A percentile compares a stretch with the other conserved stretches of the same genome.
Evolutionary conservation across 2,113 vertebrate genomes (phyloP).

Genomic region (Ursus arctos): DNA sequence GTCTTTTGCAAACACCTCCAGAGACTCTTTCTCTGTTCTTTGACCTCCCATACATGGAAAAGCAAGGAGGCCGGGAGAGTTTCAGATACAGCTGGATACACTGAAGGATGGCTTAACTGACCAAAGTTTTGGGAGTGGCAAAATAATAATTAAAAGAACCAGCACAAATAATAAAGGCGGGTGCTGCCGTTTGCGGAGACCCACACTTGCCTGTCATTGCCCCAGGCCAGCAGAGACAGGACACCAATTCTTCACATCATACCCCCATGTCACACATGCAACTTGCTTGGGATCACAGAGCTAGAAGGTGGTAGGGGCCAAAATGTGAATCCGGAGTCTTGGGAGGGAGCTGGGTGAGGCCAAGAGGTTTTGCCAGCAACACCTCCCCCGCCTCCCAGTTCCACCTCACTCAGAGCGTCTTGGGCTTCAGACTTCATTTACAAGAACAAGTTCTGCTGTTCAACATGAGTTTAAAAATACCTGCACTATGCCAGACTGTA

Average conservation of each 20-base stretch:
- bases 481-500: not conserved
- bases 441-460: not conserved
- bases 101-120: not conserved
- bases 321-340: not conserved
- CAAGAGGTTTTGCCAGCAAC: not conserved
- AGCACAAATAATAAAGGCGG: not conserved
- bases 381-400: not conserved
- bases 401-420: not conserved
- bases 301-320: not conserved
- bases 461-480: not conserved
- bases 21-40: not conserved
- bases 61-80: rapidly evolving
- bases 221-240: not conserved
- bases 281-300: not conserved
- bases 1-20: not conserved
- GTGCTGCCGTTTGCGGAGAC: not conserved
- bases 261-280: not conserved
- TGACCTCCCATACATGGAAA: not conserved
- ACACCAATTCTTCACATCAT: not conserved
- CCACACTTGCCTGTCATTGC: no score
- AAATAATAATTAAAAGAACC: not conserved
- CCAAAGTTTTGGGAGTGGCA: not conserved
- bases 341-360: not conserved
- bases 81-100: not conserved
- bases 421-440: not conserved